Evolutionary conservation across 2,797 vertebrate species (phyloP), one percentile per base, ranked within the genome.

Genomic region (Thalassophryne amazonica): DNA sequence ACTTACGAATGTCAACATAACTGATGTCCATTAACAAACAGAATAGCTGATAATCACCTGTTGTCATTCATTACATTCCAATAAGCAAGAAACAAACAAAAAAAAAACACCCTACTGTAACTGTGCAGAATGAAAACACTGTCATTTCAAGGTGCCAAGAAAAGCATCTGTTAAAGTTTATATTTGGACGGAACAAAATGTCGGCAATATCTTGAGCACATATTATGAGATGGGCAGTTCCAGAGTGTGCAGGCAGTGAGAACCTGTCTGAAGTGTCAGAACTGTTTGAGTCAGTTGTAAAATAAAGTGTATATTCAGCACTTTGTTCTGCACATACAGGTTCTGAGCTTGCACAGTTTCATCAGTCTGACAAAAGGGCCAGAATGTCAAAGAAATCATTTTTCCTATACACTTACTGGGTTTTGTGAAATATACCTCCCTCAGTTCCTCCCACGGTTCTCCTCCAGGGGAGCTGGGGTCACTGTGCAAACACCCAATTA

Each of bases 401-500:
- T 52, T 60, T 17, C 6, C 25, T 4, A 0, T 18, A 51, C 10
- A 35, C 29, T 18, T 45, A 7, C 6, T 22, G 7, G 14, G 37
- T 50, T 57, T 48, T 65, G 15, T 60, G 48, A 19, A 5, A 34
- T 7, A 13, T 4, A 18, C 25, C 17, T 46, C 4, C 28, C 27
- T 13, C n/a, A n/a, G n/a, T n/a, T n/a, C n/a, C n/a, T n/a, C n/a
- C n/a, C n/a, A n/a, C n/a, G n/a, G 19, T 33, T 29, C 27, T 43
- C 33, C 34, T 34, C 7, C 16, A 47, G 29, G 49, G 39, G 45
- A 60, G 25, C 33, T 21, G 52, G 14, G 31, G 35, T 30, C 30
- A 46, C 43, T 32, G 32, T 31, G 23, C 42, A 60, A 53, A 51
- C 11, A n/a, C n/a, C n/a, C n/a, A n/a, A n/a, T n/a, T n/a, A n/a